Conservation (phyloP, 1,140 invertebrate species). For the Leptopilina clavipes region DNA sequence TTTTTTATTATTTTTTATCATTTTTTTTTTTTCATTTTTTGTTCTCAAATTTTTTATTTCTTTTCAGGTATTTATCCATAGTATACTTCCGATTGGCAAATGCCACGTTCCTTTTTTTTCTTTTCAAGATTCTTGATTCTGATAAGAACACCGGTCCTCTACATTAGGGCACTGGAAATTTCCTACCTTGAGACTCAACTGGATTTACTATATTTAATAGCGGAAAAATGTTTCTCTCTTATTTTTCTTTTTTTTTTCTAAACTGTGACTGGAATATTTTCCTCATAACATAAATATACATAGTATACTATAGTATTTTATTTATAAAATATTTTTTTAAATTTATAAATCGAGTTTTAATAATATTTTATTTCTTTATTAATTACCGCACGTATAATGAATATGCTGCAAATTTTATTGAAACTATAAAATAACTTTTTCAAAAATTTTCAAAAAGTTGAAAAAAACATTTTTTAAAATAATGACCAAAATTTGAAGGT, state of each 20-base stretch:
- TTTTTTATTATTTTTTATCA: constrained; percentile 39
- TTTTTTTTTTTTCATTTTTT: constrained; percentile 58
- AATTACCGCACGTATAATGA: too few relatives aligned
- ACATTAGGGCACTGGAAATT: constrained; percentile 56
- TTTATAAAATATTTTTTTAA: too few relatives aligned
- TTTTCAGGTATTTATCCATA: constrained; percentile 57
- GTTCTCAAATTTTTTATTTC: constrained; percentile 56
- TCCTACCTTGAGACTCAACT: constrained; percentile 46
- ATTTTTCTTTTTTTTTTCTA: neutral
- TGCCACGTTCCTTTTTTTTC: constrained; percentile 19
- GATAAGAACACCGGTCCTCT: constrained; percentile 59
- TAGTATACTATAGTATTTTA: too few relatives aligned
- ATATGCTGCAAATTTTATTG: too few relatives aligned
- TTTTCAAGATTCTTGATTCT: constrained; percentile 60
- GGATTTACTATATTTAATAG: neutral
- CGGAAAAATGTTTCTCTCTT: neutral
- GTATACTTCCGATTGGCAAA: constrained; percentile 66
- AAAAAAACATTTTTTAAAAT: too few relatives aligned
- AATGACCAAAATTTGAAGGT: too few relatives aligned
- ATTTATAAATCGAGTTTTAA: too few relatives aligned
- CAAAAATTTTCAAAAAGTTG: too few relatives aligned
- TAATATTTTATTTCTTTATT: too few relatives aligned
- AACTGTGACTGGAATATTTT: too few relatives aligned
- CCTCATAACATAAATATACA: neutral
- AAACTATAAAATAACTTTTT: too few relatives aligned